These are phyloP conservation scores for Zele albiditarsus DNA, from an alignment of 2,888 invertebrate genomes.

Conservation along the genomic window DNA sequence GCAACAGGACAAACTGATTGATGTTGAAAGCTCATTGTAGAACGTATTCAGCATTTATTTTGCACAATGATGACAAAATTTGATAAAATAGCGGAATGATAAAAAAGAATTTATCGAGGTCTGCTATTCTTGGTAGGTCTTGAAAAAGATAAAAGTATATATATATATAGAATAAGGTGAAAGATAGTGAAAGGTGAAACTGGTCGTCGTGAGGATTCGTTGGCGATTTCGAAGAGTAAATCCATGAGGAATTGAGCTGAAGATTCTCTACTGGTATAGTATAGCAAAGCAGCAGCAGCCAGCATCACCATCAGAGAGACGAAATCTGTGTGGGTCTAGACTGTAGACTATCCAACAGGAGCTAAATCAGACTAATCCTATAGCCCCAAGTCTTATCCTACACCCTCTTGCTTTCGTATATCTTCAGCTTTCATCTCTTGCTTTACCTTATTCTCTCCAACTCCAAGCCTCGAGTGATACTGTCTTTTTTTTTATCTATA, in stretches of 20 bases:
- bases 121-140: background rate
- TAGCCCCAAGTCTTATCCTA: constrained; percentile 42
- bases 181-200: background rate
- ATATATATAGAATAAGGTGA: background rate
- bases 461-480: background rate
- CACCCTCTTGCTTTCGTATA: constrained; percentile 34
- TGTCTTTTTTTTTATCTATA: background rate
- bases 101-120: constrained; percentile 28
- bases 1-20: too few species aligned
- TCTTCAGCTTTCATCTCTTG: constrained; percentile 41
- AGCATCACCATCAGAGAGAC: constrained; percentile 5
- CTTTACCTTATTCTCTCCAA: background rate
- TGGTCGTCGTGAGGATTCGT: constrained; percentile 14
- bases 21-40: too few species aligned
- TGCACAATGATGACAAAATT: too few species aligned
- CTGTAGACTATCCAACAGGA: constrained; percentile 25
- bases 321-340: constrained; percentile 28
- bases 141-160: constrained; percentile 4
- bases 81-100: background rate
- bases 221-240: constrained; percentile 41
- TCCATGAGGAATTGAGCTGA: constrained; percentile 37
- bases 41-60: too few species aligned
- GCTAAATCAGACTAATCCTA: constrained; percentile 51
- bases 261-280: constrained; percentile 1
- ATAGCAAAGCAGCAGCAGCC: background rate